Percentiles rank a stretch among this genome's conserved stretches.
phyloP scores from a whole-genome alignment of 2,888 invertebrate species.

The Cerastis rubricosa region DNA sequence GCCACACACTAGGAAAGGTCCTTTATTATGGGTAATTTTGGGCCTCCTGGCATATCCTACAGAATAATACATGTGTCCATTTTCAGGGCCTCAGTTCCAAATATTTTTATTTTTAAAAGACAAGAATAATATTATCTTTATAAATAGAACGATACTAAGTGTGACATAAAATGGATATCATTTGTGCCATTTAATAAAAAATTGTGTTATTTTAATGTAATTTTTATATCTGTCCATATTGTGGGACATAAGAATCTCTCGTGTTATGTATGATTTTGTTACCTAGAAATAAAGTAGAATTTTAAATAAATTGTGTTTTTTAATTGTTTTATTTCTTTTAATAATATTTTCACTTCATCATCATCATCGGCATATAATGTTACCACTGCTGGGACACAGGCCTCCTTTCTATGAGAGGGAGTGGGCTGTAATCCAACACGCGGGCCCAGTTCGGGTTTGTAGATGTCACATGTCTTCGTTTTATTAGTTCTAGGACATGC shows the following conservation, averaged over 20 bases:
- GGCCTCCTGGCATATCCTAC: background rate
- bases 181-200: conserved; percentile 55
- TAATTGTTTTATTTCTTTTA: conserved; percentile 1
- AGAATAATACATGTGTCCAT: background rate
- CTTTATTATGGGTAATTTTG: background rate
- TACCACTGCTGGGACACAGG: too few relatives aligned
- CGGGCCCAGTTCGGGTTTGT: too few relatives aligned
- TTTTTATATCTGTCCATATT: conserved; percentile 14
- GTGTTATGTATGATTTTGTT: conserved; percentile 56
- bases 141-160: background rate
- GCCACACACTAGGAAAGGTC: background rate
- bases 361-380: too few relatives aligned
- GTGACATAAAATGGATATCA: conserved; percentile 11
- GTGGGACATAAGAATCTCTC: conserved; percentile 36
- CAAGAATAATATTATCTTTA: background rate
- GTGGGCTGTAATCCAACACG: too few relatives aligned
- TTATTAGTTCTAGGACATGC: too few relatives aligned
- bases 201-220: conserved; percentile 16
- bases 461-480: too few relatives aligned
- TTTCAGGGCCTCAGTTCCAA: background rate
- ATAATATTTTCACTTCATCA: too few relatives aligned
- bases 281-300: conserved; percentile 62
- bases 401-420: too few relatives aligned
- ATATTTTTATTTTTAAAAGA: background rate
- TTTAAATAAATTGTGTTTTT: conserved; percentile 47